phyloP scores from a whole-genome alignment of 2,113 vertebrate genomes.

The Cebidichthys violaceus region DNA sequence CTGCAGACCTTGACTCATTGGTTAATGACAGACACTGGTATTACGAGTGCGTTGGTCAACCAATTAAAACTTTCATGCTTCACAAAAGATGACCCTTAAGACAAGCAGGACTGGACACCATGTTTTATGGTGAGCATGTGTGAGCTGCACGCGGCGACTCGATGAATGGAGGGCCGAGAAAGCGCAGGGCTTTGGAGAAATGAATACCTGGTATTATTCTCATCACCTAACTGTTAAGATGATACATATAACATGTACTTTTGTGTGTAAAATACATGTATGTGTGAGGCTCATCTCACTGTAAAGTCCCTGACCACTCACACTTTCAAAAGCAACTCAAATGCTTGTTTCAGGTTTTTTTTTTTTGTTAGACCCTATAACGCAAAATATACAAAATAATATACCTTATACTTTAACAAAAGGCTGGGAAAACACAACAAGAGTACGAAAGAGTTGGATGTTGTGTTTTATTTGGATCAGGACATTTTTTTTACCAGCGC shows the following conservation, averaged over 20 bases:
- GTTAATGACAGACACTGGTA: conserved; percentile 61
- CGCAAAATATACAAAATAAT: neutral
- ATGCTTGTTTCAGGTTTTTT: neutral
- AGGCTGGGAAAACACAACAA: neutral
- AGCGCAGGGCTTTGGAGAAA: neutral
- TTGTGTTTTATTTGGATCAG: neutral
- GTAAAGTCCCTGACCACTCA: neutral
- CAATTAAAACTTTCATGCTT: conserved; percentile 70
- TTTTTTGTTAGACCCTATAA: neutral
- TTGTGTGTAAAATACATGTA: neutral
- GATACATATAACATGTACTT: neutral
- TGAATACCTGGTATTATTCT: neutral
- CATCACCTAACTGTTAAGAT: neutral
- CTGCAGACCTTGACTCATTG: conserved; percentile 14
- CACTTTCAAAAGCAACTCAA: neutral
- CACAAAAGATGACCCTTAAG: conserved; percentile 48
- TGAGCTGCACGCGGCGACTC: conserved; percentile 12
- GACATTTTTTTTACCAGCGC: too few relatives aligned
- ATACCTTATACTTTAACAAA: neutral
- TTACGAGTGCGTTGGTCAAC: conserved; percentile 57
- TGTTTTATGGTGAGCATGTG: conserved; percentile 29
- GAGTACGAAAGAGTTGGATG: neutral
- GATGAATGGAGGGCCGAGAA: conserved; percentile 9
- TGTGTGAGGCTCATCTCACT: neutral
- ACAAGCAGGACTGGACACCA: conserved; percentile 45